Conservation (phyloP, 37 sponge, comb jelly and placozoan species). For the Beroe forskalii region DNA sequence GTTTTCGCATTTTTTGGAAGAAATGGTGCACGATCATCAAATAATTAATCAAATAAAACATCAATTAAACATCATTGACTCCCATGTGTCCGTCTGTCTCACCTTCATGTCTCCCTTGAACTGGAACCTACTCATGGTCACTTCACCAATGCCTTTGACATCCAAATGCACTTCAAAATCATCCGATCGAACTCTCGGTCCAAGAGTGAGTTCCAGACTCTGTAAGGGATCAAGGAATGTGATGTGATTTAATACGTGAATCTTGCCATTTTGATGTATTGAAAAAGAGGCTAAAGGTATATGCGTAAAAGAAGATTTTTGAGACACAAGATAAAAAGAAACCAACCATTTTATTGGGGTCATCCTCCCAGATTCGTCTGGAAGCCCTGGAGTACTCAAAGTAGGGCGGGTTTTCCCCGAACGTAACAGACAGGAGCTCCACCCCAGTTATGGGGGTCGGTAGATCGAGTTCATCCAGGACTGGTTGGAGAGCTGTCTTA, state of each 20-base stretch:
- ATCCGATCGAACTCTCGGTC: constrained; percentile 5
- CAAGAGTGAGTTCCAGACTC: constrained; percentile 17
- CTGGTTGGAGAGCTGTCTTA: not conserved
- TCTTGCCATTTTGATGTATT: too few species aligned
- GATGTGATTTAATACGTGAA: too few species aligned
- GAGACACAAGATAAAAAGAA: not conserved
- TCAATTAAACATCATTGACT: too few species aligned
- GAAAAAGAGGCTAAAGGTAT: not conserved
- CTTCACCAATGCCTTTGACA: constrained; percentile 8
- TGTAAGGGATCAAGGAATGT: not conserved
- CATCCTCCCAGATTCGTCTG: not conserved
- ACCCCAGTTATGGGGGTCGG: constrained; percentile 42
- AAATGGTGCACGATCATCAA: not conserved
- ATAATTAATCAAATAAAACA: not conserved
- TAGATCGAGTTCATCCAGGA: constrained; percentile 7
- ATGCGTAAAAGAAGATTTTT: not conserved
- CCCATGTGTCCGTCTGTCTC: too few species aligned
- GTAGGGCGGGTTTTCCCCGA: constrained; percentile 41
- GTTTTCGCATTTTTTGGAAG: not conserved
- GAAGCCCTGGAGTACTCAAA: not conserved
- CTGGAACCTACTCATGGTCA: constrained; percentile 5
- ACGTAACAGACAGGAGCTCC: not conserved
- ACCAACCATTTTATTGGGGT: not conserved
- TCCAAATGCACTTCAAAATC: constrained; percentile 19
- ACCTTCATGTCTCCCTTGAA: constrained; percentile 44